These are phyloP conservation scores for Patiria miniata DNA, from an alignment of 35 echinoderm and acorn worm species.

Conservation along the genomic window DNA sequence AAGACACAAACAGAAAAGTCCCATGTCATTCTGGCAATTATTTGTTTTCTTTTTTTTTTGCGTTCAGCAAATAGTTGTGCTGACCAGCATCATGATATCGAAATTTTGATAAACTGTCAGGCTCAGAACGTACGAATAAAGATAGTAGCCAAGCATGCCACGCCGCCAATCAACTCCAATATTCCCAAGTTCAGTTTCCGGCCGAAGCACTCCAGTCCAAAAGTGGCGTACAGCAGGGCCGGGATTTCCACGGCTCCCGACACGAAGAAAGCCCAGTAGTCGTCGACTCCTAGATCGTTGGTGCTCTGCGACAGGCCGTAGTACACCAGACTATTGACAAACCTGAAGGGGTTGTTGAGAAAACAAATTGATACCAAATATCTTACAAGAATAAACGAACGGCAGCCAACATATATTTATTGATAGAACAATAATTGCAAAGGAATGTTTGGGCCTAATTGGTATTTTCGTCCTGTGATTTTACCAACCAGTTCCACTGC, in stretches of 20 bases:
- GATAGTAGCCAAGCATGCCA: conserved; percentile 47
- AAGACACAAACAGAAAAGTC: too few species aligned
- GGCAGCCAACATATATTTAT: too few species aligned
- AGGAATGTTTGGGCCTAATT: too few species aligned
- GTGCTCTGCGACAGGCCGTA: conserved; percentile 73
- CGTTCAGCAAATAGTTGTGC: too few species aligned
- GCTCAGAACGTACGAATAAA: conserved; percentile 58
- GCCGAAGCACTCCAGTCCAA: conserved; percentile 59
- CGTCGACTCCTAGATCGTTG: conserved; percentile 60
- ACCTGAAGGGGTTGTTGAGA: conserved; percentile 37
- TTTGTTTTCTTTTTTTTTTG: too few species aligned
- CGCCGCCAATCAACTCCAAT: conserved; percentile 50
- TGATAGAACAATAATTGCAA: too few species aligned
- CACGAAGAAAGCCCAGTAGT: conserved; percentile 70
- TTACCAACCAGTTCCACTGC: background rate
- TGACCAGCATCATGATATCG: too few species aligned
- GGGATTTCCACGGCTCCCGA: conserved; percentile 73
- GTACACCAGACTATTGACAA: conserved; percentile 74
- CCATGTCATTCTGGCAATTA: too few species aligned
- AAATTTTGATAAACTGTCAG: too few species aligned
- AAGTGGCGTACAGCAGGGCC: conserved; percentile 42
- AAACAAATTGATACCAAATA: background rate
- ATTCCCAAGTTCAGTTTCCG: conserved; percentile 28
- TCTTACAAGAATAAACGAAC: too few species aligned
- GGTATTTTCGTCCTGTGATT: too few species aligned